Base-by-base conservation (phyloP, 2,113 vertebrate genomes). In the Mobula hypostoma region DNA sequence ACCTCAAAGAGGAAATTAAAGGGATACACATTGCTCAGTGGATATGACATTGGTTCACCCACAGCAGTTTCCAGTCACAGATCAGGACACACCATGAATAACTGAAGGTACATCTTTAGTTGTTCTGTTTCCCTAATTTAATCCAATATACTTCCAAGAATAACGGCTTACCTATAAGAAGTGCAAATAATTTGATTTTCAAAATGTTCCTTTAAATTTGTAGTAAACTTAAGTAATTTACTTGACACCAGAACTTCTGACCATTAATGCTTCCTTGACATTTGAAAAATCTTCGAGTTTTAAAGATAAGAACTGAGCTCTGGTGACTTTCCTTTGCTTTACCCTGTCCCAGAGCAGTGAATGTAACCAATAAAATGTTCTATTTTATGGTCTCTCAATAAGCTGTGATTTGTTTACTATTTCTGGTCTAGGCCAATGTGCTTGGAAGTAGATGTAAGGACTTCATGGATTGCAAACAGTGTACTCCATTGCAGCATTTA, bases 381-480 rank as follows among this genome's bases (percentile, higher is more conserved):
- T 63, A 4, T 63, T 88, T 66, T 88, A 68, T 61, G 61, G 83
- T 87, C 61, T 90, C 29, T 90, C 29, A 63, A 36, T 90, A n/a
- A n/a, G 19, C 85, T 17, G 17, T 66, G 85, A 66, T 68, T 90
- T 90, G 85, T 90, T 90, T 32, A 90, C 61, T n/a, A 79, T 79
- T 79, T 15, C 77, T 79, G 77, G n/a, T 32, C n/a, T 32, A 15
- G 5, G 12, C 19, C 66, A 88, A 88, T 66, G 29, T 88, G 58
- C 29, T 88, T 66, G 58, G 15, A 88, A 61, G 12, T n/a, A 66
- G 58, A n/a, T 63, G 36, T 11, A 88, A 66, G 29, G 61, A 88
- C n/a, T 63, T 87, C 32, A 32, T 29, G 2, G 29, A 88, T n/a
- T 66, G 85, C 29, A 63, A 66, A 15, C 5, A 6, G 5, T 61